phyloP scores from a whole-genome alignment of 2,113 vertebrate species.

The Hippolais icterina region DNA sequence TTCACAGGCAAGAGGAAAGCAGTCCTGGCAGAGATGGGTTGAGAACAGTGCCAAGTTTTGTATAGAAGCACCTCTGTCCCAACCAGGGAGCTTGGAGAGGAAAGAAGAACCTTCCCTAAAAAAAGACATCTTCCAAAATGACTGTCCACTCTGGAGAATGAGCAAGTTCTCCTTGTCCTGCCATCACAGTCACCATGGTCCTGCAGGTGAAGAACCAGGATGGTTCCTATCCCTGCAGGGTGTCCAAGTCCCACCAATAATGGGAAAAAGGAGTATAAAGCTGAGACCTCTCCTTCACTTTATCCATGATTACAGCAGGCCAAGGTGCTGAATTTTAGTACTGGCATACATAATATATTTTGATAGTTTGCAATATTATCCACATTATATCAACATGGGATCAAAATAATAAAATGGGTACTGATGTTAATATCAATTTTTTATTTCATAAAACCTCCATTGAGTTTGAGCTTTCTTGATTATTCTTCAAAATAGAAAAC shows the following conservation, averaged over 20 bases:
- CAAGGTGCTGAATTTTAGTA: not conserved
- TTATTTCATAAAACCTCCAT: not conserved
- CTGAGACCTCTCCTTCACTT: not conserved
- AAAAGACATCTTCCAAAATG: not conserved
- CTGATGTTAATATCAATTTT: not conserved
- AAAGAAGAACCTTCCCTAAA: not conserved
- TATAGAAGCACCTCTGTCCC: not conserved
- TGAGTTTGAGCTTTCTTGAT: not conserved
- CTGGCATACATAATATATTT: not conserved
- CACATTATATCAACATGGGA: not conserved
- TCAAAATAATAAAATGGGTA: not conserved
- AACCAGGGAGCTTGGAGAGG: not conserved
- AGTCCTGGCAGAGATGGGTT: not conserved
- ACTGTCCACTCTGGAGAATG: rapidly evolving
- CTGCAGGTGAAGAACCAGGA: not conserved
- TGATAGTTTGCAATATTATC: not conserved
- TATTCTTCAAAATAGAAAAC: not conserved
- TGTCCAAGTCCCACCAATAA: not conserved
- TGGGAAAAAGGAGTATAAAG: not conserved
- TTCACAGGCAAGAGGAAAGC: not conserved
- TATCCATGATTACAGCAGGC: not conserved
- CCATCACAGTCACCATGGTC: not conserved
- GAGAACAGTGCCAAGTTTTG: not conserved
- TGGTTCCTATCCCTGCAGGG: not conserved
- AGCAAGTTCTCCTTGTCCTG: rapidly evolving